Conservation (phyloP, 2,113 vertebrate genomes). For the Parus major region DNA sequence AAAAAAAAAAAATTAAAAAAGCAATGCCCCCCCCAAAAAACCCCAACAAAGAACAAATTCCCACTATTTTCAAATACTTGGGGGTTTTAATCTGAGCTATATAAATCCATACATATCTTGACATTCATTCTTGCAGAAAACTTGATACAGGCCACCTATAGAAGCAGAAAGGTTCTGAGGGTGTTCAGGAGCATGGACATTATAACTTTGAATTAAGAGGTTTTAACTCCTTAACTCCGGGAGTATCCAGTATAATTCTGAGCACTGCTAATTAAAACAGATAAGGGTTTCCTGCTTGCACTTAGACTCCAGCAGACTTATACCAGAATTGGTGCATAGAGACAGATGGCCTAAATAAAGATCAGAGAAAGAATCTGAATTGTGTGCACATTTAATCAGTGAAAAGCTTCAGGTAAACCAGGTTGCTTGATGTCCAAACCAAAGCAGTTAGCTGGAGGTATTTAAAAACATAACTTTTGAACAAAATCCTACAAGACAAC, state of each 20-base stretch:
- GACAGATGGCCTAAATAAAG: background rate
- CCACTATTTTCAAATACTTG: background rate
- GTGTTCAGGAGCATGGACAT: background rate
- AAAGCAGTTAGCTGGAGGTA: background rate
- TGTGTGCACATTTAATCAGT: background rate
- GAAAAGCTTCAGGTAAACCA: background rate
- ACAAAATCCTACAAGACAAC: background rate
- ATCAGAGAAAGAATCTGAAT: background rate
- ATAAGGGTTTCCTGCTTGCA: background rate
- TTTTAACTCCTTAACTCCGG: background rate
- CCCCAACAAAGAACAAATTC: background rate
- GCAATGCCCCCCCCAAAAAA: fast-evolving
- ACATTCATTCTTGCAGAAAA: background rate
- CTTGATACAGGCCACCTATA: background rate
- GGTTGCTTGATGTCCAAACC: background rate
- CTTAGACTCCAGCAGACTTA: background rate
- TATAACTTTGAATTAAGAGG: background rate
- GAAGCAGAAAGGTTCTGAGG: background rate
- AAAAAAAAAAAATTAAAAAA: background rate
- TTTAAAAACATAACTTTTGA: background rate
- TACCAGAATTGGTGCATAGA: background rate
- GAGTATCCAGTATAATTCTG: background rate
- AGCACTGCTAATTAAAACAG: background rate
- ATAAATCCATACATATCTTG: background rate
- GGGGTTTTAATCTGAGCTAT: background rate